Evolutionary conservation across 2,113 vertebrate species (phyloP).

Genomic region (Vulpes lagopus): DNA sequence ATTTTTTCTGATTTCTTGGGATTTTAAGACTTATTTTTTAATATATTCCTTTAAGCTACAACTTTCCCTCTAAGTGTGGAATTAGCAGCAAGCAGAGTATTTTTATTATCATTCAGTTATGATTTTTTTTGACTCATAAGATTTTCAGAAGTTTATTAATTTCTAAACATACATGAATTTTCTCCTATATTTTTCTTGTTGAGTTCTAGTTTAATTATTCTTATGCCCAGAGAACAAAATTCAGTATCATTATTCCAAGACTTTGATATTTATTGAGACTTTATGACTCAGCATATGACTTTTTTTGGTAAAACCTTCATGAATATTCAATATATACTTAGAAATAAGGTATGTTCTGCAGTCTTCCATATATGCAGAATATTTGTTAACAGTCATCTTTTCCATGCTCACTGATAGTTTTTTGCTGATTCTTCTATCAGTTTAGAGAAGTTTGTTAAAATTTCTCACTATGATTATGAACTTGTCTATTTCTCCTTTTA

Average conservation of each 20-base stretch:
- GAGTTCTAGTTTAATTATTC: background rate
- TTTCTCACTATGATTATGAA: background rate
- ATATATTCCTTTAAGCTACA: background rate
- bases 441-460: conserved; percentile 8
- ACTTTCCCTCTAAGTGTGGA: background rate
- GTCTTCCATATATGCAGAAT: background rate
- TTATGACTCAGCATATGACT: background rate
- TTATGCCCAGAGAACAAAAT: conserved; percentile 26
- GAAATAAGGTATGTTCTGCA: background rate
- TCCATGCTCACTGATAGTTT: background rate
- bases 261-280: conserved; percentile 28
- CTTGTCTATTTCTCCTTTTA: conserved; percentile 4
- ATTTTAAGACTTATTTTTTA: conserved; percentile 31
- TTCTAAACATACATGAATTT: conserved; percentile 8
- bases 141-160: conserved; percentile 16
- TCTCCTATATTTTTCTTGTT: conserved; percentile 15
- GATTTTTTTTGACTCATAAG: background rate
- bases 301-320: conserved; percentile 32
- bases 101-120: background rate
- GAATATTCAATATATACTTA: background rate
- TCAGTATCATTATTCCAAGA: background rate
- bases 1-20: background rate
- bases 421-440: background rate
- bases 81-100: background rate
- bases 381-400: background rate